phyloP scores from a whole-genome alignment of 2,888 invertebrate species.

The Eustalomyia histrio region DNA sequence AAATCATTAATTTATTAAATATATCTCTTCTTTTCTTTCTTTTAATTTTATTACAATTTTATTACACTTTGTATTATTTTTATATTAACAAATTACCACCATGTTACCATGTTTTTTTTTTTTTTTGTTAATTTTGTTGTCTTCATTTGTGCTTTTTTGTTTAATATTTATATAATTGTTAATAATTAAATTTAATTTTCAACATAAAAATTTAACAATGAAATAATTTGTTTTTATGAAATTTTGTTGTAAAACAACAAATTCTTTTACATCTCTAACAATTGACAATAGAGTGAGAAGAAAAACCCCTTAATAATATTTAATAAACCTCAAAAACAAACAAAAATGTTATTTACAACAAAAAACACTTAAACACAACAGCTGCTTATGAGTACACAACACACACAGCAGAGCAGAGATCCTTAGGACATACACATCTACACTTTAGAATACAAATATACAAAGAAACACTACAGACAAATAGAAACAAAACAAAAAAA shows the following conservation, averaged over 20 bases:
- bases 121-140: not conserved
- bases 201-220: constrained; percentile 34
- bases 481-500: constrained; percentile 12
- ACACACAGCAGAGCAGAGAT: not conserved
- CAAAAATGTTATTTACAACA: constrained; percentile 51
- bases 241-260: not conserved
- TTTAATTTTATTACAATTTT: not conserved
- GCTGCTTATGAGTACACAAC: constrained; percentile 39
- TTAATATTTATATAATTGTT: constrained; percentile 40
- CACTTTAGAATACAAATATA: not conserved
- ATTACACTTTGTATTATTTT: not conserved
- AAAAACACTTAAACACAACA: constrained; percentile 63
- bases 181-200: constrained; percentile 48
- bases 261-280: not conserved
- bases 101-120: too few relatives aligned
- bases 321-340: constrained; percentile 62
- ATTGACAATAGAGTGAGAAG: not conserved
- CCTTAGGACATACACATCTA: not conserved
- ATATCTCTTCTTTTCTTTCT: too few relatives aligned
- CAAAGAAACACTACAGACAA: constrained; percentile 19
- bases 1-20: too few relatives aligned
- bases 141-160: constrained; percentile 8
- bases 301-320: constrained; percentile 48
- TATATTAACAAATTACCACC: not conserved
- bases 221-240: constrained; percentile 11